A percentile compares a stretch with the other conserved stretches of the same genome.
Conservation (phyloP, 2,113 vertebrate species). For the Gadus macrocephalus region DNA sequence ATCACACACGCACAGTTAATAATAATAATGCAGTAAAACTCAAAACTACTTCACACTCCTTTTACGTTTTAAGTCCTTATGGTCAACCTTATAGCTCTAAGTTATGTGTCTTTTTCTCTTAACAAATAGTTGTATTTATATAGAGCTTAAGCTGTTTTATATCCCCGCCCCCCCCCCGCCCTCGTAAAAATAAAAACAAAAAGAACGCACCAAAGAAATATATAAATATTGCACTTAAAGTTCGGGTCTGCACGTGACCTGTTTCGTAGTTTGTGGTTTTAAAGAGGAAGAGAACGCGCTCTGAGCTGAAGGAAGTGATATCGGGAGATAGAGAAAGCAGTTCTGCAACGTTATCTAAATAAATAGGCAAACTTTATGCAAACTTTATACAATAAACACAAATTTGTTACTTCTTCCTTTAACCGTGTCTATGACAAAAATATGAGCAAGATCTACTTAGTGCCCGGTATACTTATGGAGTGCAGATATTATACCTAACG, state of each 20-base stretch:
- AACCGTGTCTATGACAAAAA: constrained; percentile 31
- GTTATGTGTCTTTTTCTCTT: constrained; percentile 44
- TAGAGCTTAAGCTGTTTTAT: constrained; percentile 67
- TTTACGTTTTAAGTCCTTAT: constrained; percentile 58
- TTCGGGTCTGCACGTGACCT: constrained; percentile 70
- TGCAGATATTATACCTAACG: constrained; percentile 45
- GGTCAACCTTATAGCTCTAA: constrained; percentile 71
- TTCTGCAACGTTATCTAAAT: constrained; percentile 83
- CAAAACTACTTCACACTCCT: constrained; percentile 56
- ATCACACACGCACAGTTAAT: constrained; percentile 59
- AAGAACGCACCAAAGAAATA: constrained; percentile 51
- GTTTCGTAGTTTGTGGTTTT: constrained; percentile 52
- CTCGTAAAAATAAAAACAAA: constrained; percentile 61
- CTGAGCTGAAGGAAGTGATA: constrained; percentile 52
- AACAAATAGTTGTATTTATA: constrained; percentile 70
- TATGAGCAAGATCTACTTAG: constrained; percentile 33
- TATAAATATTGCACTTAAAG: constrained; percentile 92
- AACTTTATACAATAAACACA: constrained; percentile 44
- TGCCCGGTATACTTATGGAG: constrained; percentile 56
- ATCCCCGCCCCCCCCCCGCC: constrained; percentile 16
- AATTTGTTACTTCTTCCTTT: constrained; percentile 19
- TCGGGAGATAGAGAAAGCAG: constrained; percentile 54
- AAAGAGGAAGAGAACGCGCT: constrained; percentile 60
- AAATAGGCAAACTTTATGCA: constrained; percentile 81
- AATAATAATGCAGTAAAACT: constrained; percentile 34